Evolutionary conservation across 2,888 invertebrate species (phyloP).

Genomic region (Mantis religiosa): DNA sequence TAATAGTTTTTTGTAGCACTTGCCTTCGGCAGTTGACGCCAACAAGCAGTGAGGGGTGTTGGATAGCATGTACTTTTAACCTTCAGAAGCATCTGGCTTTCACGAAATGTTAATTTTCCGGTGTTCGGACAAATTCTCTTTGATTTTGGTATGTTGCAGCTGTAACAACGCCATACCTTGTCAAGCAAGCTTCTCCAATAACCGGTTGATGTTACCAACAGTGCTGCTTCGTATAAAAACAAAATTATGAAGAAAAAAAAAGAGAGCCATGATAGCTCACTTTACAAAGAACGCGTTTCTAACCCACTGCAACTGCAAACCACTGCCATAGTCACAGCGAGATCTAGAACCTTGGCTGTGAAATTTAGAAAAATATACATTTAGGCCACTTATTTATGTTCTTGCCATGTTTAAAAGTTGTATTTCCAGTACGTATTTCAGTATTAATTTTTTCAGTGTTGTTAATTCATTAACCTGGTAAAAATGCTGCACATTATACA

Average conservation of each 20-base stretch:
- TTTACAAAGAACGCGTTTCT: not conserved
- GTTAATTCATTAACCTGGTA: too few relatives aligned
- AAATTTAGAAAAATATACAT: too few relatives aligned
- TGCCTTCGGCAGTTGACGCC: too few relatives aligned
- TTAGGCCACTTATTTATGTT: too few relatives aligned
- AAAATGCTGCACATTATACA: too few relatives aligned
- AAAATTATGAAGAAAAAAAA: not conserved
- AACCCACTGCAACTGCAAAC: not conserved
- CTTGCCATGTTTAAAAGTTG: too few relatives aligned
- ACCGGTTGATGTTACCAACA: not conserved
- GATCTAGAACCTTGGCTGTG: too few relatives aligned
- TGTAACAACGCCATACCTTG: not conserved
- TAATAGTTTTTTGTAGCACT: too few relatives aligned
- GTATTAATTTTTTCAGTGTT: too few relatives aligned
- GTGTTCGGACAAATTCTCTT: not conserved
- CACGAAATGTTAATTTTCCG: not conserved
- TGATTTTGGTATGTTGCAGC: not conserved
- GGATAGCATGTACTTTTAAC: too few relatives aligned
- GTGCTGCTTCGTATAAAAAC: not conserved
- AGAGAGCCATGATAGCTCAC: not conserved
- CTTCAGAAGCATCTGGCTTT: not conserved
- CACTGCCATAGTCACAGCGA: not conserved
- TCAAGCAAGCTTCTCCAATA: not conserved
- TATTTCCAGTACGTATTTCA: too few relatives aligned
- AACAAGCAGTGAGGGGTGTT: too few relatives aligned